Percentiles rank a stretch among this genome's conserved stretches.
Conservation (phyloP, 2,888 invertebrate species). For the Boloria euphrosyne region DNA sequence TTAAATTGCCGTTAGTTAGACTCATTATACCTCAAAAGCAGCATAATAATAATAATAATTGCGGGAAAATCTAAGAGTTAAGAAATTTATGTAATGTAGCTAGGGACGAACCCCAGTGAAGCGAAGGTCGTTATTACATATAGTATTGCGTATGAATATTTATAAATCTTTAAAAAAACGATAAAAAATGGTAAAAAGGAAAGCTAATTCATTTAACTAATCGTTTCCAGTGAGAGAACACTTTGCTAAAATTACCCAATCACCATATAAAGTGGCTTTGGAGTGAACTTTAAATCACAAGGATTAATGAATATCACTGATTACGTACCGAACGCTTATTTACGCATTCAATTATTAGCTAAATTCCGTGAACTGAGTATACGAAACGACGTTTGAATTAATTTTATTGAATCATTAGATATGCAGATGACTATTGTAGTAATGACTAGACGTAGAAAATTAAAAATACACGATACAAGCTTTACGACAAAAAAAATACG, state of each 20-base stretch:
- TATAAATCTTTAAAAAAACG: too few relatives aligned
- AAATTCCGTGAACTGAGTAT: conserved; percentile 46
- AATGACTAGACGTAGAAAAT: neutral
- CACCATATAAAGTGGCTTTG: conserved; percentile 70
- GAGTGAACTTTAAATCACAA: conserved; percentile 61
- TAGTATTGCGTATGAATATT: too few relatives aligned
- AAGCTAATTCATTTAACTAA: conserved; percentile 51
- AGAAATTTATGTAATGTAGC: too few relatives aligned
- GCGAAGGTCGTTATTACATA: too few relatives aligned
- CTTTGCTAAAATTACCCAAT: conserved; percentile 68
- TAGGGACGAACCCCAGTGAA: too few relatives aligned
- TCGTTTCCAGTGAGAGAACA: conserved; percentile 53
- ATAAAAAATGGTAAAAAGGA: conserved; percentile 29
- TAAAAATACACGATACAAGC: too few relatives aligned
- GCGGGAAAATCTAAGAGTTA: too few relatives aligned
- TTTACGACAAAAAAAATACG: too few relatives aligned
- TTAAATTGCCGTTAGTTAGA: too few relatives aligned
- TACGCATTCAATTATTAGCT: conserved; percentile 50
- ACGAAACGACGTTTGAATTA: conserved; percentile 23
- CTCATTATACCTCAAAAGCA: too few relatives aligned
- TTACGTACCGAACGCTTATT: conserved; percentile 56
- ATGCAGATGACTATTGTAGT: too few relatives aligned
- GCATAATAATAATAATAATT: too few relatives aligned
- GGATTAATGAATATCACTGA: conserved; percentile 65
- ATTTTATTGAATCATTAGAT: conserved; percentile 17